Base-by-base conservation (phyloP, 2,113 vertebrate genomes). In the Notothenia coriiceps region DNA sequence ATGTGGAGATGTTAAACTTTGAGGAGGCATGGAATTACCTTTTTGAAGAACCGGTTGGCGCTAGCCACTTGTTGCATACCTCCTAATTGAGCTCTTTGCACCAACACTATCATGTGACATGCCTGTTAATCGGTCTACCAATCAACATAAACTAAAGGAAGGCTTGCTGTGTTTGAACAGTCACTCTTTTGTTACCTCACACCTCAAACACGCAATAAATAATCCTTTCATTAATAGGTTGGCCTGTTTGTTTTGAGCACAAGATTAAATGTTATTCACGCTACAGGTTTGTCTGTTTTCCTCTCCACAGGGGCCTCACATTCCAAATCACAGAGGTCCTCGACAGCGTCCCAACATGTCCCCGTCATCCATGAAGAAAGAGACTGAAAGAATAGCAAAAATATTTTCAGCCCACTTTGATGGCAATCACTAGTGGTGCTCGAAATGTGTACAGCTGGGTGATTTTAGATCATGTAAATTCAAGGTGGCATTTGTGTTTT, bases 331-430 rank as follows among this genome's bases (percentile, higher is more conserved):
- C 7, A 93, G 88, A 77, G 86, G 70, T 0, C 64, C 35, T 7
- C 93, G 77, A 0, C 94, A 79, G 60, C 86, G 88, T 61, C 95
- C 94, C n/a, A 83, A 66, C 79, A 79, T 94, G 44, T 88, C 91
- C 0, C 68, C 83, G 0, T 77, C 90, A 0, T 81, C 85, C 13
- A 89, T 94, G 75, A 95, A 94, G 0, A 95, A 94, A 74, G 96
- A 97, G 80, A 94, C 96, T 0, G 79, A 91, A 63, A 95, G 98
- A 68, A 98, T 99, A 1, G 95, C 96, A 18, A 95, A 95, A 82
- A 99, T 99, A 79, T 99, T 99, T 92, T 94, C 96, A 9, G 89
- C 95, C 55, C 95, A 69, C 25, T 95, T 96, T 69, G 90, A 95
- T 69, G 86, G 95, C 70, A 86, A 86, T 64, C 57, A 92, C 18